These are phyloP conservation scores for Sphyrna mokarran DNA, from an alignment of 2,113 vertebrate genomes.

Conservation along the genomic window DNA sequence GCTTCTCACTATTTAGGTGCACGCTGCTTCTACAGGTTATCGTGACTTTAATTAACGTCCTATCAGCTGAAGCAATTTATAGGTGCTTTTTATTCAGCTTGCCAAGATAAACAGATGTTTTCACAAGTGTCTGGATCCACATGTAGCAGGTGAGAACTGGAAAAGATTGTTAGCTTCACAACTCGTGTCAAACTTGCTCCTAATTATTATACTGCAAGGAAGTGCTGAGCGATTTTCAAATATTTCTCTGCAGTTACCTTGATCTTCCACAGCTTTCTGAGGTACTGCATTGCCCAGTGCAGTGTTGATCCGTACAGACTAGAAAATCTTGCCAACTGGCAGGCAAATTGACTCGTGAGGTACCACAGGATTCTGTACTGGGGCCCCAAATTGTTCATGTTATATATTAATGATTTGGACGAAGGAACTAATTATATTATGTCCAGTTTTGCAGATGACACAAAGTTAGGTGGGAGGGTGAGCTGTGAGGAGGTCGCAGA, in stretches of 20 bases:
- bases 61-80: neutral
- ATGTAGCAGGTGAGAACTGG: neutral
- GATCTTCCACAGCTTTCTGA: neutral
- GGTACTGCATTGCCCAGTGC: neutral
- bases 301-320: neutral
- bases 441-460: no score
- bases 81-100: neutral
- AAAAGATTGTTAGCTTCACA: neutral
- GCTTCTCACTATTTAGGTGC: neutral
- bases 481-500: no score
- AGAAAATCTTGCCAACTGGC: neutral
- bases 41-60: neutral
- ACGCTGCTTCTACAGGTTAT: neutral
- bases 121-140: neutral
- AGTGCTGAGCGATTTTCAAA: neutral
- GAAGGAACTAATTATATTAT: no score
- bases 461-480: no score
- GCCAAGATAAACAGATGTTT: neutral
- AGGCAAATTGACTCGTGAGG: no score
- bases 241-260: neutral
- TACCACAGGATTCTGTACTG: no score
- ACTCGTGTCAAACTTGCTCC: neutral
- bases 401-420: no score
- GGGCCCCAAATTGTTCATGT: no score
- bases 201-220: neutral